Conservation (phyloP, 1,140 invertebrate genomes). For the Platorchestia sp. region DNA sequence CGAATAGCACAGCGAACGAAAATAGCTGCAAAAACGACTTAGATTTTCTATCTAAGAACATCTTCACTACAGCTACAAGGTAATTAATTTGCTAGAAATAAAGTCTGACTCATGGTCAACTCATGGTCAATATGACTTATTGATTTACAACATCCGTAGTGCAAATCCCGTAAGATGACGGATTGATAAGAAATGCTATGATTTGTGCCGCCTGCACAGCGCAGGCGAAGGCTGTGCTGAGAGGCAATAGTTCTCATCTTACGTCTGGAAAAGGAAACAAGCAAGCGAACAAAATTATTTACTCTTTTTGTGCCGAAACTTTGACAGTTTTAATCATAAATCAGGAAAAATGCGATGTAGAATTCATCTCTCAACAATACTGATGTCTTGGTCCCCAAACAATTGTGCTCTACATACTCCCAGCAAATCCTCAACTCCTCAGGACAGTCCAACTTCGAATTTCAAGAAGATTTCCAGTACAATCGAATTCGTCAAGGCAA, state of each 20-base stretch:
- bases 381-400: not conserved
- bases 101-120: not conserved
- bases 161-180: too few species aligned
- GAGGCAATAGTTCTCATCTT: too few species aligned
- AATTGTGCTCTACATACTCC: not conserved
- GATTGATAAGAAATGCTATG: too few species aligned
- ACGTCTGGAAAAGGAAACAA: too few species aligned
- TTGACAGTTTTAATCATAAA: too few species aligned
- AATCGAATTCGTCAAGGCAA: not conserved
- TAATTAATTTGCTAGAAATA: not conserved
- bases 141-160: too few species aligned
- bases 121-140: not conserved
- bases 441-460: not conserved
- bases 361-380: not conserved
- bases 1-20: too few species aligned
- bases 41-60: not conserved
- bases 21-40: not conserved
- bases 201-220: too few species aligned
- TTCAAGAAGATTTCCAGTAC: not conserved
- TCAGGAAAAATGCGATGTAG: not conserved
- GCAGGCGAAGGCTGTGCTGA: too few species aligned
- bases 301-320: too few species aligned
- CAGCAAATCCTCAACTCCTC: not conserved
- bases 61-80: not conserved
- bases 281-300: too few species aligned